These are phyloP conservation scores for Dicrostonyx torquatus DNA, from an alignment of 2,797 vertebrate species.

Conservation along the genomic window DNA sequence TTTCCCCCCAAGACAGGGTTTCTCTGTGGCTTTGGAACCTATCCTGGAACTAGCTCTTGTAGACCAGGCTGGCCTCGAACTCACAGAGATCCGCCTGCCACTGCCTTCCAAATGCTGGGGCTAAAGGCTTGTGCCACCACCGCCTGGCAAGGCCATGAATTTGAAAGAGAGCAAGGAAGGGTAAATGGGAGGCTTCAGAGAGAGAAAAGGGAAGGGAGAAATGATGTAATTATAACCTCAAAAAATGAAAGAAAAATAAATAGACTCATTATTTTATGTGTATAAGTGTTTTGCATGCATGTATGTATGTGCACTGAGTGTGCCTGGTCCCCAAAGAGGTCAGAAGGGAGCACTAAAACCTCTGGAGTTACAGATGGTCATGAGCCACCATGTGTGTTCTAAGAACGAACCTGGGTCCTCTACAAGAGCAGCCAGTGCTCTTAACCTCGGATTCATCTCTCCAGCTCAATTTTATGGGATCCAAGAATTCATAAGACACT, in stretches of 20 bases:
- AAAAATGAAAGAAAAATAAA: not conserved
- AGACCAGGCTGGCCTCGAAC: no score
- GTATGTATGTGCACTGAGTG: not conserved
- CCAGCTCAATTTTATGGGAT: constrained; percentile 24
- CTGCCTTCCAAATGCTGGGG: no score
- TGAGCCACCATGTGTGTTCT: not conserved
- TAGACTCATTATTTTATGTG: not conserved
- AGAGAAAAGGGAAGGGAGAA: not conserved
- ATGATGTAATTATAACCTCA: not conserved
- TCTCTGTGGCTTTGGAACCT: no score
- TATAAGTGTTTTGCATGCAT: not conserved
- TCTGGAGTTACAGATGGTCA: not conserved
- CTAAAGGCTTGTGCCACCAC: no score
- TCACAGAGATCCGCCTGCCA: no score
- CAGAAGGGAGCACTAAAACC: not conserved
- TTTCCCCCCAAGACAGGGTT: no score
- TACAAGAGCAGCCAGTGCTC: not conserved
- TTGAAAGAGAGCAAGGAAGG: not conserved
- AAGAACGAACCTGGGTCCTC: not conserved
- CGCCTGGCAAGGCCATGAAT: not conserved
- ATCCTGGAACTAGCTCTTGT: no score
- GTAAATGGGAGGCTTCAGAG: not conserved
- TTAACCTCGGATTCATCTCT: not conserved
- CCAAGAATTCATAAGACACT: constrained; percentile 49
- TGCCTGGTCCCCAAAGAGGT: not conserved